Evolutionary conservation across 2,113 vertebrate genomes (phyloP).

Genomic region (Etheostoma spectabile): DNA sequence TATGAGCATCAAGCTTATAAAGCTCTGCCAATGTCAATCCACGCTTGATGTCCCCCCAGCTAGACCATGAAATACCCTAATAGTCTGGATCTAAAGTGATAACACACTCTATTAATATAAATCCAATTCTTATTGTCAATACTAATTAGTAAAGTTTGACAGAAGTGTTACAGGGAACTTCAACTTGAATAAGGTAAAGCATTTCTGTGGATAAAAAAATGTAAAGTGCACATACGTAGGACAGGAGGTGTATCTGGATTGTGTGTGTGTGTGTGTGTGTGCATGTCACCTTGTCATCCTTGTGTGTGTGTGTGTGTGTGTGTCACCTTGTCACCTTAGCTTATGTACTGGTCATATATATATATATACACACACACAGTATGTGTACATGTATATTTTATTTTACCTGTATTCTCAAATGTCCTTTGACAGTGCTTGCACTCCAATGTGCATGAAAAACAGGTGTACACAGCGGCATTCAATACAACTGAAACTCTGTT

Average conservation of each 20-base stretch:
- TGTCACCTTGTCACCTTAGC: no score
- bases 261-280: no score
- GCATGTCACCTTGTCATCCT: no score
- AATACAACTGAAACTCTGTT: neutral
- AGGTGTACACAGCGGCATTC: neutral
- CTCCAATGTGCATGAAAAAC: neutral
- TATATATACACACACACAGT: no score
- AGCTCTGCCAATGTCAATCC: conserved; percentile 54
- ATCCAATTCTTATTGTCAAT: conserved; percentile 74
- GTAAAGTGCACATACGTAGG: no score
- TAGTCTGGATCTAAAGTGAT: conserved; percentile 77
- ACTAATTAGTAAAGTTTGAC: conserved; percentile 78
- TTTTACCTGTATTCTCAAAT: neutral
- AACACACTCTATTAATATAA: conserved; percentile 76
- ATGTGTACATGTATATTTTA: no score
- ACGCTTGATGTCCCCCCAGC: conserved; percentile 71
- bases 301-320: no score
- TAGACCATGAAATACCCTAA: conserved; percentile 75
- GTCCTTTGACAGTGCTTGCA: neutral
- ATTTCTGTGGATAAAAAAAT: conserved; percentile 10
- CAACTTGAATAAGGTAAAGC: conserved; percentile 52
- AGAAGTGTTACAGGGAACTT: conserved; percentile 55
- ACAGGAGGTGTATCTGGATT: no score
- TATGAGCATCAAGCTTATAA: conserved; percentile 45
- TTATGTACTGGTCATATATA: no score